Base-by-base conservation (phyloP, 2,888 invertebrate species). In the Globia sparganii region DNA sequence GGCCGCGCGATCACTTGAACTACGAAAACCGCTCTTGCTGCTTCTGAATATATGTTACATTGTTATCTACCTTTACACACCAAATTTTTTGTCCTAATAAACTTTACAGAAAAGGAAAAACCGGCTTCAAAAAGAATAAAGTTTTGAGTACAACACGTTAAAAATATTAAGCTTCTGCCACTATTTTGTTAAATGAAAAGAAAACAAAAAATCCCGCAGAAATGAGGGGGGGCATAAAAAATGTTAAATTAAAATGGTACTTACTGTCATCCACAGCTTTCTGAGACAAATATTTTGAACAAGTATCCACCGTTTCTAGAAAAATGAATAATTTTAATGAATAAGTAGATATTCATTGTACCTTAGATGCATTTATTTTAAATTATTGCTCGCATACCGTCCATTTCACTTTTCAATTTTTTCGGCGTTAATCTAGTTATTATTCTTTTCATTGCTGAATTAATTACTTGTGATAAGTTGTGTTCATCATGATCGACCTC, bases 201-300 rank as follows among this genome's bases (percentile, higher is more conserved):
- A 21, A n/a, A 43, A 9, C 4, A 34, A 31, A 21, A 21, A 37
- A 13, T 6, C n/a, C n/a, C 8, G 11, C 4, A 21, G 3, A 21
- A 28, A 21, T 15, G 8, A n/a, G 4, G n/a, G n/a, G n/a, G n/a
- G n/a, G n/a, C n/a, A n/a, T n/a, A n/a, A 37, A 43, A 43, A 43
- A 15, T 43, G 43, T 43, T 15, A 43, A 43, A 43, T 43, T 34
- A 70, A 66, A 34, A 43, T 53, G 18, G 2, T 66, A 81, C 94
- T 92, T 91, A 96, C 96, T 88, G 76, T 94, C 94, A 75, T 95
- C 94, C 13, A 94, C 80, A 25, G 94, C 94, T 40, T 84, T 79
- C 74, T 96, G 92, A 1, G 96, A 95, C 31, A 96, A 86, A 86
- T 93, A 95, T 83, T 94, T 95, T 1, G 96, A 94, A 68, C 86